These are phyloP conservation scores for Penaeus vannamei DNA, from an alignment of 1,140 invertebrate species.

Conservation along the genomic window DNA sequence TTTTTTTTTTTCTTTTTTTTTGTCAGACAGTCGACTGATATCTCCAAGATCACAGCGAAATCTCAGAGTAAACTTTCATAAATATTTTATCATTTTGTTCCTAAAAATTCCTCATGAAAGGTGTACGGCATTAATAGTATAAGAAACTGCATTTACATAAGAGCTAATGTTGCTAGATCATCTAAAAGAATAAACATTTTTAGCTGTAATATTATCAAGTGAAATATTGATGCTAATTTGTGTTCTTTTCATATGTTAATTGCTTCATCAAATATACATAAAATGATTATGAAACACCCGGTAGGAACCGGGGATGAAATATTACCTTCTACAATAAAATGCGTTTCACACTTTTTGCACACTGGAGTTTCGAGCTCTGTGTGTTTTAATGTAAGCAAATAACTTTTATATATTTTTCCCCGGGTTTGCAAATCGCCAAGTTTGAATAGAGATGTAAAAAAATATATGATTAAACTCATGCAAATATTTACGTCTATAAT, in stretches of 20 bases:
- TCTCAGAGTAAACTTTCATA: too few species aligned
- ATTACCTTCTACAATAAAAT: constrained; percentile 21
- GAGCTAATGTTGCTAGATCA: too few species aligned
- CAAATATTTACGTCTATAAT: constrained; percentile 36
- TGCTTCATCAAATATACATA: constrained; percentile 10
- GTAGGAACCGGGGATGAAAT: constrained; percentile 23
- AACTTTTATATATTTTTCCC: constrained; percentile 30
- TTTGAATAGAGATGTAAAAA: constrained; percentile 16
- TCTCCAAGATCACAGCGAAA: too few species aligned
- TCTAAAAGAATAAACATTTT: too few species aligned
- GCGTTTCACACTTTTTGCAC: constrained; percentile 19
- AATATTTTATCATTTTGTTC: too few species aligned
- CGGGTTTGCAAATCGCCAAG: constrained; percentile 8
- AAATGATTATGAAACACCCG: constrained; percentile 9
- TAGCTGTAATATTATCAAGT: too few species aligned
- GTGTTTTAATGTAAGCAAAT: constrained; percentile 20
- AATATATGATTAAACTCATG: constrained; percentile 31
- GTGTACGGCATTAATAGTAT: too few species aligned
- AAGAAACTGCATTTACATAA: too few species aligned
- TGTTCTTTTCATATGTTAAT: constrained; percentile 34
- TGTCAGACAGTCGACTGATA: too few species aligned
- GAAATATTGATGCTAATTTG: constrained; percentile 32
- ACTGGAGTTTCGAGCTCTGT: neutral
- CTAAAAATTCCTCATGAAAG: too few species aligned
- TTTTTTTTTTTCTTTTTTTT: too few species aligned